Conservation (phyloP, 2,113 vertebrate species). For the Pluvialis apricaria region DNA sequence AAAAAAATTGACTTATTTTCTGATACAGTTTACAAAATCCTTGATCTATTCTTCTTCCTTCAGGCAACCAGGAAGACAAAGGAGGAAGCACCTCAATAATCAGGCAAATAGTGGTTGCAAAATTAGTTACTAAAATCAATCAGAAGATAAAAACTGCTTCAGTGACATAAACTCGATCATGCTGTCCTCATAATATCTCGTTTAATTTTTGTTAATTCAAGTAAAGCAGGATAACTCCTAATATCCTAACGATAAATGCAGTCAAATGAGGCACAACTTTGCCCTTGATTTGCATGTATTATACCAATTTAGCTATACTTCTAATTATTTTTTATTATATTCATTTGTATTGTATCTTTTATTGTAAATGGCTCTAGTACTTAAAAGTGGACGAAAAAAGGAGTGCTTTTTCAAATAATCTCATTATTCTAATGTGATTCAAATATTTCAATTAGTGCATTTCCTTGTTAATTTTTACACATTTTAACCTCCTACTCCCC, state of each 20-base stretch:
- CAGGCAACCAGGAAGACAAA: neutral
- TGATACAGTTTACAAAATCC: neutral
- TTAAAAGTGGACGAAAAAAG: neutral
- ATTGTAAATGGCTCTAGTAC: neutral
- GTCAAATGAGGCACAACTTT: neutral
- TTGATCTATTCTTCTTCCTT: neutral
- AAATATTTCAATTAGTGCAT: neutral
- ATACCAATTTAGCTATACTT: neutral
- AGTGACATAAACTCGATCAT: neutral
- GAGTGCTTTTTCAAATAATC: accelerated
- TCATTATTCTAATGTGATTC: neutral
- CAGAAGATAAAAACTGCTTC: neutral
- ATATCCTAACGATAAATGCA: neutral
- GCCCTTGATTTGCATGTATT: neutral
- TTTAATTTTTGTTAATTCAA: neutral
- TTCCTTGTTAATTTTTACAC: neutral
- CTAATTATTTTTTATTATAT: neutral
- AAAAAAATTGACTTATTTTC: neutral
- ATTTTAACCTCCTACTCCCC: neutral
- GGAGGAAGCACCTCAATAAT: neutral
- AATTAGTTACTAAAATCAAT: neutral
- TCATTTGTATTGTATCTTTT: neutral
- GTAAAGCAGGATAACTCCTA: neutral
- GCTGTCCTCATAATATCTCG: neutral
- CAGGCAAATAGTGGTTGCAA: neutral